phyloP scores from a whole-genome alignment of 1,140 invertebrate species.

The Battus philenor region DNA sequence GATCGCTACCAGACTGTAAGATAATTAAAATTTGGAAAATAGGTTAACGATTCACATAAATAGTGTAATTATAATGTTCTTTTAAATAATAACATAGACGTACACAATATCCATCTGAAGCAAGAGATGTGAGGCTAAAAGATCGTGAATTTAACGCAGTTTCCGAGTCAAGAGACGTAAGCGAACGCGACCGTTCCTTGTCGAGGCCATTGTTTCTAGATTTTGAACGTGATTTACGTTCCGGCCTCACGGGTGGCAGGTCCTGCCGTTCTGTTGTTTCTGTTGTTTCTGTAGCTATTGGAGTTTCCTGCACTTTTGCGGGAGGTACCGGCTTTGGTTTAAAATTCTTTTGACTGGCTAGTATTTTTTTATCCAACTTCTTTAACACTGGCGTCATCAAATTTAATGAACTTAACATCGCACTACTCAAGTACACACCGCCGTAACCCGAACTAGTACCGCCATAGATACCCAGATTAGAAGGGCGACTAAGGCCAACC shows the following conservation, averaged over 20 bases:
- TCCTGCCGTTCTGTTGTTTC: slow-evolving; percentile 17
- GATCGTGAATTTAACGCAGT: slow-evolving; percentile 43
- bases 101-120: slow-evolving; percentile 70
- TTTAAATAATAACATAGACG: slow-evolving; percentile 30
- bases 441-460: slow-evolving; percentile 80
- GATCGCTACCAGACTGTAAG: slow-evolving; percentile 84
- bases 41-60: too few species aligned
- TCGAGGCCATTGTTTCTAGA: slow-evolving; percentile 36
- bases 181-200: slow-evolving; percentile 61
- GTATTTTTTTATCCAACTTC: slow-evolving; percentile 68
- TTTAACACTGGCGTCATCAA: slow-evolving; percentile 74
- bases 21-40: too few species aligned
- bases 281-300: slow-evolving; percentile 19
- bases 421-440: slow-evolving; percentile 75
- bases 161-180: slow-evolving; percentile 46
- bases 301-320: slow-evolving; percentile 33
- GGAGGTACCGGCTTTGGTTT: slow-evolving; percentile 59
- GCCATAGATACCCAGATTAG: slow-evolving; percentile 76
- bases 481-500: slow-evolving; percentile 48
- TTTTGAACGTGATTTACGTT: slow-evolving; percentile 38
- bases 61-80: too few species aligned
- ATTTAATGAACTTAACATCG: slow-evolving; percentile 70
- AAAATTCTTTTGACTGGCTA: slow-evolving; percentile 67
- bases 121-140: slow-evolving; percentile 56
- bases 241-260: slow-evolving; percentile 47